Base-by-base conservation (phyloP, 2,113 vertebrate genomes). In the Megalops atlanticus region DNA sequence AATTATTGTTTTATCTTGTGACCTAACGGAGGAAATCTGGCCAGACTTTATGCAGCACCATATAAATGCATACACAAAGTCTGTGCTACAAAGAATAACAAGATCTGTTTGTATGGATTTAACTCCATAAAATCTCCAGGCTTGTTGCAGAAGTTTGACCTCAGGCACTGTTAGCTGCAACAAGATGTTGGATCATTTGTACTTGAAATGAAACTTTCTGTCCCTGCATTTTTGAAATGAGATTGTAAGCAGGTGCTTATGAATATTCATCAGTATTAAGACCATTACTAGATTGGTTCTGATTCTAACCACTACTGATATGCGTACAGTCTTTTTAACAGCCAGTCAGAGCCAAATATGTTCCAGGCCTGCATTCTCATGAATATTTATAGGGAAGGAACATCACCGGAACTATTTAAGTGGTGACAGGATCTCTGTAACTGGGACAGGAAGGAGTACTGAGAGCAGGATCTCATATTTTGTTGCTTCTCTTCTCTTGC, bases 401-500 rank as follows among this genome's bases (percentile, higher is more conserved):
- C 58, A 64, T 64, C 58, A 5, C 27, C 18, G 58, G 58, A 64
- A 64, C 58, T 31, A 8, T 64, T 64, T n/a, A 64, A 31, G n/a
- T 64, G 58, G 58, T 11, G 31, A 64, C 58, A 64, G 58, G 58
- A 64, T 27, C 58, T 64, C 7, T 31, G 7, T 64, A 27, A 1
- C 58, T 2, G 58, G 24, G n/a, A n/a, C 58, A 64, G 58, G 58
- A 64, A 64, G n/a, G 4, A 27, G n/a, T 27, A n/a, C n/a, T 27
- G 58, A 31, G 31, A 0, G n/a, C 27, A 8, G 58, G n/a, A 27
- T 64, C n/a, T 10, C 24, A n/a, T n/a, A n/a, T n/a, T n/a, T n/a
- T n/a, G n/a, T n/a, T n/a, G n/a, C n/a, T n/a, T n/a, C 35, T 45
- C 84, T 81, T 86, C 18, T 86, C 0, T 81, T 91, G 0, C 89